Percentiles rank a stretch among this genome's conserved stretches.
phyloP scores from a whole-genome alignment of 1,140 invertebrate species.

The Cydia amplana region DNA sequence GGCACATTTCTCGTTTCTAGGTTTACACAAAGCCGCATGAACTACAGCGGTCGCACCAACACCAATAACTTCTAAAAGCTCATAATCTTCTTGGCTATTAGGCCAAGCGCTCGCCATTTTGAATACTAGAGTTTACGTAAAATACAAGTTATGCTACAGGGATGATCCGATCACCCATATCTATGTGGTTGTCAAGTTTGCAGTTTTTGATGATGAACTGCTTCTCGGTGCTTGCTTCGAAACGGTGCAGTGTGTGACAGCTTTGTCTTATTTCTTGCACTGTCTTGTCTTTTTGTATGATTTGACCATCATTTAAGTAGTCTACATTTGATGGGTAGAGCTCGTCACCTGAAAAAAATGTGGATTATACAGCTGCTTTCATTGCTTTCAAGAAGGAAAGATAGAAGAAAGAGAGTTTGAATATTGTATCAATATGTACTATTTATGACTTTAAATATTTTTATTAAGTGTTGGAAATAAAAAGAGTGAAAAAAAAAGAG shows the following conservation, averaged over 20 bases:
- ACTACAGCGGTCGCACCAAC: constrained; percentile 98
- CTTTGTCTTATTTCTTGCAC: constrained; percentile 54
- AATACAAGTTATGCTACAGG: constrained; percentile 21
- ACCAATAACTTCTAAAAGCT: constrained; percentile 94
- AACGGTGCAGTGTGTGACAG: constrained; percentile 51
- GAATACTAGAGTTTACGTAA: not conserved
- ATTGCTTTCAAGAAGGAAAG: not conserved
- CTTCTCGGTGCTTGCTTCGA: constrained; percentile 39
- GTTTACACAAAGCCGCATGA: constrained; percentile 95
- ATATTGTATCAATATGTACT: too few species aligned
- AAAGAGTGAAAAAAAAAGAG: too few species aligned
- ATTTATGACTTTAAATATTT: too few species aligned
- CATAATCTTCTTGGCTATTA: constrained; percentile 97
- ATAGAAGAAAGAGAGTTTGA: not conserved
- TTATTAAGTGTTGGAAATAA: too few species aligned
- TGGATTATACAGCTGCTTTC: constrained; percentile 20
- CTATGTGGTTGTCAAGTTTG: constrained; percentile 61
- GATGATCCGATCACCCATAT: constrained; percentile 59
- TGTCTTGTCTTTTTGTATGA: constrained; percentile 51
- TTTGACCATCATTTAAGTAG: constrained; percentile 45
- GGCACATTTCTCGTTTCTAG: constrained; percentile 97
- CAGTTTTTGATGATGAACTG: constrained; percentile 57
- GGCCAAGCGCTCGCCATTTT: constrained; percentile 86
- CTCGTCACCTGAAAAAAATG: constrained; percentile 63
- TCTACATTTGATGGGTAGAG: constrained; percentile 67